Evolutionary conservation across 2,797 vertebrate species (phyloP).

Genomic region (Gouania willdenowi): DNA sequence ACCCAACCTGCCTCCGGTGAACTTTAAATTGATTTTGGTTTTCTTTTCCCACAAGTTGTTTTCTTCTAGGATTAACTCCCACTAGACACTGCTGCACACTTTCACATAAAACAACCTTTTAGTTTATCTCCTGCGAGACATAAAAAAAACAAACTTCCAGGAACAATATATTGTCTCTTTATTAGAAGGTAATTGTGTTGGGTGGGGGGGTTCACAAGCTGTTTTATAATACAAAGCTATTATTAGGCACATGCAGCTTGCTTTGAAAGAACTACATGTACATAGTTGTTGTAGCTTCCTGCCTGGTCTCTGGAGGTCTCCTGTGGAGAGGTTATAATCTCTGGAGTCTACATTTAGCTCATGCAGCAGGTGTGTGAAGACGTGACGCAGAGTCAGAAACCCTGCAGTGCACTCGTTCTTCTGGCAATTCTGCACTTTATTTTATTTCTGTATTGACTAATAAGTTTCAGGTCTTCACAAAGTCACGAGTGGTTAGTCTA

Average conservation of each 20-base stretch:
- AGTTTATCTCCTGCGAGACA: neutral
- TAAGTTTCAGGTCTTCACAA: conserved; percentile 18
- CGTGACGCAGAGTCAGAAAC: neutral
- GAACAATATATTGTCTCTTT: conserved; percentile 33
- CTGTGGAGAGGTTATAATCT: neutral
- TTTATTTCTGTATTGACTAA: conserved; percentile 23
- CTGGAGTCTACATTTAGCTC: conserved; percentile 1
- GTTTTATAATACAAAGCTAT: conserved; percentile 11
- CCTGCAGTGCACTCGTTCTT: conserved; percentile 2
- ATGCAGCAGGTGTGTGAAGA: conserved; percentile 9
- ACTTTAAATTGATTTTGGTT: conserved; percentile 15
- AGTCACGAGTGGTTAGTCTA: neutral
- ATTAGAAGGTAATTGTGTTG: conserved; percentile 31
- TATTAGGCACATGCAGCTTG: conserved; percentile 5
- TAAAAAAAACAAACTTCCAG: neutral
- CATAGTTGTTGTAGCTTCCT: neutral
- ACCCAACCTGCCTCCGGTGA: conserved; percentile 3
- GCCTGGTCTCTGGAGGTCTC: neutral
- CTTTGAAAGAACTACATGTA: conserved; percentile 3
- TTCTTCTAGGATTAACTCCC: conserved; percentile 21
- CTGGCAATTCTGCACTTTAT: no score
- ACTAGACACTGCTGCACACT: neutral
- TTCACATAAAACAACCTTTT: neutral
- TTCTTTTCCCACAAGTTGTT: conserved; percentile 11
- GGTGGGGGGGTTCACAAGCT: conserved; percentile 16